phyloP scores from a whole-genome alignment of 2,888 invertebrate species.

The Volucella zonaria region DNA sequence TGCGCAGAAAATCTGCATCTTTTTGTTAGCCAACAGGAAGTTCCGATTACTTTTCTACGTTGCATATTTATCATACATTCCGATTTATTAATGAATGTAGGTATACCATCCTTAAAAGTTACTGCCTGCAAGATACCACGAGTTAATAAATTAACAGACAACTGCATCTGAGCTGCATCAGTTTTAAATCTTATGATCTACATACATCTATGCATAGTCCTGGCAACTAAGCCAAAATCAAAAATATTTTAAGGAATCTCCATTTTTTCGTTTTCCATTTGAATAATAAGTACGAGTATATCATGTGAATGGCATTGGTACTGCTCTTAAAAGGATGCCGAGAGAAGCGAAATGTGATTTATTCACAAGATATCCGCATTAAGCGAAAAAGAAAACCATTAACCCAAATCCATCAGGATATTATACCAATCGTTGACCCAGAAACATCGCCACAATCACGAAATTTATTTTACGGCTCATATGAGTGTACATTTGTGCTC shows the following conservation, averaged over 20 bases:
- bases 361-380: conserved; percentile 50
- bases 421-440: conserved; percentile 48
- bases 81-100: no score
- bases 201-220: background rate
- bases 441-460: conserved; percentile 19
- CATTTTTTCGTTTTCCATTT: conserved; percentile 11
- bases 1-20: no score
- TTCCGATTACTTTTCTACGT: no score
- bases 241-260: background rate
- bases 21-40: no score
- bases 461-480: no score
- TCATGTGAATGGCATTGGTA: conserved; percentile 22
- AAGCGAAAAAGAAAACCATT: conserved; percentile 39
- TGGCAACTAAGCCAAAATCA: conserved; percentile 27
- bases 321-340: conserved; percentile 26
- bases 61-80: no score
- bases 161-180: no score
- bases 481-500: no score
- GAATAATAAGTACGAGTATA: conserved; percentile 15
- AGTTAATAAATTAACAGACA: no score
- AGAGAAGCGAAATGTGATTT: conserved; percentile 41
- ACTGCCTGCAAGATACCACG: no score
- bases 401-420: conserved; percentile 41
- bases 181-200: no score
- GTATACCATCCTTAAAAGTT: no score